These are phyloP conservation scores for Caenorhabditis doughertyi DNA, from an alignment of 2,888 invertebrate genomes.

Conservation along the genomic window DNA sequence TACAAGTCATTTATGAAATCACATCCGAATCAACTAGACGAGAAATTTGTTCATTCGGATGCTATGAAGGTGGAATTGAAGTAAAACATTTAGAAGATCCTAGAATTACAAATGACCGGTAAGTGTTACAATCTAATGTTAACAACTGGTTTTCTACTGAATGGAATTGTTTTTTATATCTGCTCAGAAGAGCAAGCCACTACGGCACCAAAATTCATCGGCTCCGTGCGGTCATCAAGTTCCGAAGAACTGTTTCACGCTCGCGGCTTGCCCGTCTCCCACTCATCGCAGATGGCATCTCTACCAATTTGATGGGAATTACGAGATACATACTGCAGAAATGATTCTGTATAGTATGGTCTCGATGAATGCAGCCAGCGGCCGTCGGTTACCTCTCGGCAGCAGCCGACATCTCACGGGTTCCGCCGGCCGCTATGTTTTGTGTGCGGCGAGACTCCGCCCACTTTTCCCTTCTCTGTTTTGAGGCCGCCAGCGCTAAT, in stretches of 20 bases:
- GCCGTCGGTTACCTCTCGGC: background rate
- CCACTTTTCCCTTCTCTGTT: background rate
- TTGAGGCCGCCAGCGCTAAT: too few relatives aligned
- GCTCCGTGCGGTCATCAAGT: slow-evolving; percentile 63
- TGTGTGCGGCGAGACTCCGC: background rate
- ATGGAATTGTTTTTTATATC: background rate
- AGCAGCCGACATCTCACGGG: slow-evolving; percentile 1
- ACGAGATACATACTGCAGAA: slow-evolving; percentile 74
- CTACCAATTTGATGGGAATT: slow-evolving; percentile 66
- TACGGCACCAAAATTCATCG: slow-evolving; percentile 63
- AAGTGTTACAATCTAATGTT: background rate
- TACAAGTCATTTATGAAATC: slow-evolving; percentile 58
- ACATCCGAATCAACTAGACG: slow-evolving; percentile 41
- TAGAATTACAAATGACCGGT: slow-evolving; percentile 61
- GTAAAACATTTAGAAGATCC: slow-evolving; percentile 63
- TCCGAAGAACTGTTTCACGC: slow-evolving; percentile 64
- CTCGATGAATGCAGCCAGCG: slow-evolving; percentile 26
- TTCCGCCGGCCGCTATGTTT: background rate
- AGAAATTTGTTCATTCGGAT: slow-evolving; percentile 60
- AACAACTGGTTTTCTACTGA: background rate
- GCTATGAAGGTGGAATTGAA: slow-evolving; percentile 65
- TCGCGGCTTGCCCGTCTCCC: slow-evolving; percentile 64
- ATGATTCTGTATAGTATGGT: slow-evolving; percentile 75
- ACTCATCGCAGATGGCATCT: slow-evolving; percentile 66
- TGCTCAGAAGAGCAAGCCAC: slow-evolving; percentile 70